Conservation (phyloP, 2,888 invertebrate species). For the Apamea monoglypha region DNA sequence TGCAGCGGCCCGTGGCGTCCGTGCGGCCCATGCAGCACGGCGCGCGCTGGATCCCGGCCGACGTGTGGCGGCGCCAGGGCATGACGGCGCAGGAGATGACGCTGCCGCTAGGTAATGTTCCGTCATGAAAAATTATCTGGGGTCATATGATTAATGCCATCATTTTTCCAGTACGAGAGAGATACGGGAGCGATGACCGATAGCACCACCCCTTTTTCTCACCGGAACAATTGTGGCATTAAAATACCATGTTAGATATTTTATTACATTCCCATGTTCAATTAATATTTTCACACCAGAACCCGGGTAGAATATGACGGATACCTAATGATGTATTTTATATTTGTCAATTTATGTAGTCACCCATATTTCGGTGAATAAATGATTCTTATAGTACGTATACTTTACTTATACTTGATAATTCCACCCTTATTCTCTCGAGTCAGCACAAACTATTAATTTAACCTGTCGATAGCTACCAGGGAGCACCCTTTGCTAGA, state of each 20-base stretch:
- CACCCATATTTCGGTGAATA: neutral
- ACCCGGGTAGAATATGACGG: neutral
- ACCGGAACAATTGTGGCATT: neutral
- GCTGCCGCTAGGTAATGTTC: constrained; percentile 93
- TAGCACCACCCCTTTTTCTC: neutral
- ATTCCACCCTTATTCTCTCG: neutral
- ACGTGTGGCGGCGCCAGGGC: constrained; percentile 97
- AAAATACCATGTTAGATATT: neutral
- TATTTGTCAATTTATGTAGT: neutral
- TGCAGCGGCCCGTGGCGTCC: constrained; percentile 92
- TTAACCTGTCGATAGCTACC: neutral
- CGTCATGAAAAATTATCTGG: neutral
- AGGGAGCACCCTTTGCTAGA: neutral
- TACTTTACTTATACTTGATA: neutral
- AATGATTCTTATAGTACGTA: neutral
- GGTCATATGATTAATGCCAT: neutral
- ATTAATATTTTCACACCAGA: neutral
- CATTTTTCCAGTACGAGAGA: neutral
- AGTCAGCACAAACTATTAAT: neutral
- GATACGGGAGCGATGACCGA: neutral
- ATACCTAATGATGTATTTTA: neutral
- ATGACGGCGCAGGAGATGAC: constrained; percentile 99
- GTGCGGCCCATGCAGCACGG: constrained; percentile 96
- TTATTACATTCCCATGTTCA: neutral
- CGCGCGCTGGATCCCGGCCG: constrained; percentile 95